Conservation (phyloP, 2,888 invertebrate species). For the Meganola albula region DNA sequence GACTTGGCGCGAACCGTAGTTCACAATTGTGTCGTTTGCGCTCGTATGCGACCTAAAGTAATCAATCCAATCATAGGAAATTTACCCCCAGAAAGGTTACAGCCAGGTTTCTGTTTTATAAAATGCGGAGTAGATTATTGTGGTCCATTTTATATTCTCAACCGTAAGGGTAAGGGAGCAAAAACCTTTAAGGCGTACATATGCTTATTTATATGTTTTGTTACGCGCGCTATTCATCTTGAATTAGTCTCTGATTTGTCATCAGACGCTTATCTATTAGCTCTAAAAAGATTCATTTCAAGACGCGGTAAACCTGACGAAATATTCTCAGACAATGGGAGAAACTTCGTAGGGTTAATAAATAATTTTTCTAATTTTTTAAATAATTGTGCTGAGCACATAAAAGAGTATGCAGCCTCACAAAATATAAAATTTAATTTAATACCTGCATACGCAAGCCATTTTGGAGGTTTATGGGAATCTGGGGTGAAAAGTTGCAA, state of each 20-base stretch:
- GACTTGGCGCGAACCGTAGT: constrained; percentile 3
- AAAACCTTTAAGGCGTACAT: not conserved
- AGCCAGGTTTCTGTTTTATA: constrained; percentile 1
- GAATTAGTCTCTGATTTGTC: not conserved
- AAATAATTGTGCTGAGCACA: not conserved
- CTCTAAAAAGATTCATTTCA: constrained; percentile 3
- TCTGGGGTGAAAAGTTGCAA: no score
- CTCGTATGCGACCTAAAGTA: constrained; percentile 1
- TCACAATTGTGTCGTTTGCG: constrained; percentile 1
- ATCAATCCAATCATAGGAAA: constrained; percentile 2
- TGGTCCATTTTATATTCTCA: not conserved
- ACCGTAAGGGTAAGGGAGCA: not conserved
- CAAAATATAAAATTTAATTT: not conserved
- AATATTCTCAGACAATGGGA: not conserved
- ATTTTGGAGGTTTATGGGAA: no score
- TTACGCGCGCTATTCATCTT: not conserved
- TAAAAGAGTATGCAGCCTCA: not conserved
- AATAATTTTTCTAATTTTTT: not conserved
- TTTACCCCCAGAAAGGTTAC: not conserved
- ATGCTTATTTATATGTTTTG: not conserved
- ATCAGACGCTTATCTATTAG: not conserved
- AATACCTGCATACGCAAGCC: not conserved
- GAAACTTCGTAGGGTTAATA: not conserved
- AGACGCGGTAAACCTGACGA: constrained; percentile 3
- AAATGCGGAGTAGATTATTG: not conserved